Evolutionary conservation across 1,140 invertebrate species (phyloP).

Genomic region (Metopolophium dirhodum): DNA sequence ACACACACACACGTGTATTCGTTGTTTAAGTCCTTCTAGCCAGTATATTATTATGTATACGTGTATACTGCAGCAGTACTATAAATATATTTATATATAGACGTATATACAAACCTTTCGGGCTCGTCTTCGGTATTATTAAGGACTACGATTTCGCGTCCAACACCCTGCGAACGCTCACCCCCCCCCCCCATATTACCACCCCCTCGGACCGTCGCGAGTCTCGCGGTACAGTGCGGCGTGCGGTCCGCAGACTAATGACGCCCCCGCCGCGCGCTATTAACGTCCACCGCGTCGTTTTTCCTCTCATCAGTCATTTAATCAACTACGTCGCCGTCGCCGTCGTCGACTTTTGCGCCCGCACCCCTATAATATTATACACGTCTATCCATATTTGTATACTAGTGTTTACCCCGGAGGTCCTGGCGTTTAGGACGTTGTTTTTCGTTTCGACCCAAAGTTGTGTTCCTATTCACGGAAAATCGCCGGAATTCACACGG

Average conservation of each 20-base stretch:
- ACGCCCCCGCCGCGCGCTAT: not conserved
- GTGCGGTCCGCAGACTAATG: not conserved
- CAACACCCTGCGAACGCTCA: not conserved
- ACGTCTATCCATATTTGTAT: not conserved
- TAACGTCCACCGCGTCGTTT: not conserved
- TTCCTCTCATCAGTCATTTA: constrained; percentile 46
- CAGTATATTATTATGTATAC: not conserved
- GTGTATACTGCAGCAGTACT: not conserved
- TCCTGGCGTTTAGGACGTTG: not conserved
- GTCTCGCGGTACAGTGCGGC: not conserved
- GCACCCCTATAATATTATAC: not conserved
- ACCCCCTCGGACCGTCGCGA: not conserved
- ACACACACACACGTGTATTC: not conserved
- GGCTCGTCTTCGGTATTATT: not conserved
- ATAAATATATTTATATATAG: not conserved
- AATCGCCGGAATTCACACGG: too few species aligned
- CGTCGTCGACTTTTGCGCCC: not conserved
- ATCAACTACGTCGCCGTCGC: constrained; percentile 32
- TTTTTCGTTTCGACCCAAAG: not conserved
- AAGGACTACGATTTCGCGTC: not conserved
- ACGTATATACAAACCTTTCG: not conserved
- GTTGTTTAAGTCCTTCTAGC: not conserved
- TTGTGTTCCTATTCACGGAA: too few species aligned
- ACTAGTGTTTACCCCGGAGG: not conserved
- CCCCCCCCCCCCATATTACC: not conserved